These are phyloP conservation scores for Drosophila demipolita DNA, from an alignment of 2,888 invertebrate species.

Conservation along the genomic window DNA sequence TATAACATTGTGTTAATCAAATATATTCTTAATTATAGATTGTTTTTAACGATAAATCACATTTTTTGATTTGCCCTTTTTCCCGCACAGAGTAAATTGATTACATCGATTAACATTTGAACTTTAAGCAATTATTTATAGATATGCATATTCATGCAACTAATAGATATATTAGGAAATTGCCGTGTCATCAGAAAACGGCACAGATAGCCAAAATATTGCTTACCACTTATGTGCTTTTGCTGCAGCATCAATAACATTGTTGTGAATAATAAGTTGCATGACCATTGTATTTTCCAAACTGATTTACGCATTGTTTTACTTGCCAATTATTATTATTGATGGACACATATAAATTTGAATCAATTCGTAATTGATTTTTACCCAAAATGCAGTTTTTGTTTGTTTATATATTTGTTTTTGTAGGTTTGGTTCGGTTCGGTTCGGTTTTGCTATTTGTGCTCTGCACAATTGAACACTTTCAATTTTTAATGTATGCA, in stretches of 20 bases:
- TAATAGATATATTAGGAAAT: constrained; percentile 10
- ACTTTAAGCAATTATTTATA: not conserved
- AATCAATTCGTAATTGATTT: constrained; percentile 52
- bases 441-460: constrained; percentile 19
- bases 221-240: constrained; percentile 59
- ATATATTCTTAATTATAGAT: not conserved
- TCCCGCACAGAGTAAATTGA: not conserved
- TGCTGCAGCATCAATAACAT: constrained; percentile 60
- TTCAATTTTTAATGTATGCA: constrained; percentile 40
- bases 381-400: constrained; percentile 1
- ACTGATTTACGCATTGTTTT: constrained; percentile 58
- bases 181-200: not conserved
- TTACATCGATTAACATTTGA: not conserved
- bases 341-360: constrained; percentile 5
- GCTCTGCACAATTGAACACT: constrained; percentile 60
- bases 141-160: constrained; percentile 3
- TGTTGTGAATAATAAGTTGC: constrained; percentile 60
- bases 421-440: not conserved
- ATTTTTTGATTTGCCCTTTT: not conserved
- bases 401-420: constrained; percentile 17
- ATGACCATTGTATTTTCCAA: constrained; percentile 36
- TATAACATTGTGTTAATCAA: not conserved
- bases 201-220: not conserved
- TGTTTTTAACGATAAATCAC: not conserved
- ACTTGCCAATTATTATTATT: constrained; percentile 37